These are phyloP conservation scores for Drosophila tani DNA, from an alignment of 1,140 invertebrate species.

Conservation along the genomic window DNA sequence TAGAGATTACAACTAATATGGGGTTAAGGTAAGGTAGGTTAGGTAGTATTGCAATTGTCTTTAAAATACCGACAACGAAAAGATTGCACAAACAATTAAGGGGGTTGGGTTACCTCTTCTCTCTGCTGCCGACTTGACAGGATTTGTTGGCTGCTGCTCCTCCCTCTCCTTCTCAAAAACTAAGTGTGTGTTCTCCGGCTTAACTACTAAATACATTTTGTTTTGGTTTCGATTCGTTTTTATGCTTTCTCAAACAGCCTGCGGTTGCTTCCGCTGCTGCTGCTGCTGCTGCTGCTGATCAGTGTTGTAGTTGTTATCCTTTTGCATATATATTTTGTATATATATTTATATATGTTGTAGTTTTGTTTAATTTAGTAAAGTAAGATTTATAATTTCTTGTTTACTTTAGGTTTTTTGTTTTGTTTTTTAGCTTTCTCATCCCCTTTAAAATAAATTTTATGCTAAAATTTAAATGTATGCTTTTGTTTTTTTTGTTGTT, in stretches of 20 bases:
- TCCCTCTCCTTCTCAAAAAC: not conserved
- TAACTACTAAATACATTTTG: slow-evolving; percentile 67
- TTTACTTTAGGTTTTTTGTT: slow-evolving; percentile 63
- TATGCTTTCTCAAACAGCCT: slow-evolving; percentile 40
- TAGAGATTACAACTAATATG: slow-evolving; percentile 11
- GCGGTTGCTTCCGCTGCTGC: slow-evolving; percentile 1
- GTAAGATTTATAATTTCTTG: slow-evolving; percentile 80
- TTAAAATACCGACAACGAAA: slow-evolving; percentile 39
- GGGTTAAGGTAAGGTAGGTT: not conserved
- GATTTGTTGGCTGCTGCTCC: slow-evolving; percentile 55
- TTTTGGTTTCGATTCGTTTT: slow-evolving; percentile 75
- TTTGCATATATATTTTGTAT: slow-evolving; percentile 58
- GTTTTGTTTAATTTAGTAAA: slow-evolving; percentile 78
- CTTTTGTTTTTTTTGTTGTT: slow-evolving; percentile 44
- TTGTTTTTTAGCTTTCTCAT: slow-evolving; percentile 38
- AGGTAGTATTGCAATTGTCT: slow-evolving; percentile 33
- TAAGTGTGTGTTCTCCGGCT: slow-evolving; percentile 18
- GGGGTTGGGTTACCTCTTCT: not conserved
- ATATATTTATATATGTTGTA: slow-evolving; percentile 51
- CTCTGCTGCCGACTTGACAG: slow-evolving; percentile 60
- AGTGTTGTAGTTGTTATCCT: slow-evolving; percentile 31
- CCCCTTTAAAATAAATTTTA: slow-evolving; percentile 75
- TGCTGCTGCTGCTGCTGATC: slow-evolving; percentile 27
- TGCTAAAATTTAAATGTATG: slow-evolving; percentile 73
- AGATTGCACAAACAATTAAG: slow-evolving; percentile 57